Conservation (phyloP, 1,140 invertebrate species). For the Phenacoccus solenopsis region DNA sequence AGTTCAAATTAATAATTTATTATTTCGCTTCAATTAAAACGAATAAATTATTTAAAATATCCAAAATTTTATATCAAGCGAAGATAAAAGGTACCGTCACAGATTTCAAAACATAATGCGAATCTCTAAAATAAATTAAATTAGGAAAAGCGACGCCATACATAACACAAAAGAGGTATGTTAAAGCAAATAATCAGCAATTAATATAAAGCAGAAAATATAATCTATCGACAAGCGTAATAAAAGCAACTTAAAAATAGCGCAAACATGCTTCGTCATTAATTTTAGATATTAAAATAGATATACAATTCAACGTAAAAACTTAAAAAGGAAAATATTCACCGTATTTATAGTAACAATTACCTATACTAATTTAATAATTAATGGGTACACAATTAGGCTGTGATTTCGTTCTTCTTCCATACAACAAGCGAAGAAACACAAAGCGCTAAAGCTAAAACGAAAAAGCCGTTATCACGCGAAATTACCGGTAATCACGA, state of each 20-base stretch:
- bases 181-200: no score
- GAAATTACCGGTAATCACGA: not conserved
- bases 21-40: no score
- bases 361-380: not conserved
- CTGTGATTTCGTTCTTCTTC: not conserved
- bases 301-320: not conserved
- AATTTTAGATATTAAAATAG: not conserved
- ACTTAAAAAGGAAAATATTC: not conserved
- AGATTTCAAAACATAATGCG: no score
- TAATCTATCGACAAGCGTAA: not conserved
- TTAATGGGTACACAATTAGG: not conserved
- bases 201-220: no score
- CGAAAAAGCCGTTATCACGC: not conserved
- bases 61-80: no score
- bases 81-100: no score
- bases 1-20: no score
- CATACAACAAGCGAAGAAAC: not conserved
- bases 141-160: no score
- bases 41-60: not conserved
- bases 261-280: not conserved
- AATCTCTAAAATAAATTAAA: no score
- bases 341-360: not conserved
- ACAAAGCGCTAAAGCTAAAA: no score
- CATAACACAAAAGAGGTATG: no score
- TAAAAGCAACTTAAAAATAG: not conserved